Conservation (phyloP, 1,140 invertebrate genomes). For the Pygmarrhopalites habei region DNA sequence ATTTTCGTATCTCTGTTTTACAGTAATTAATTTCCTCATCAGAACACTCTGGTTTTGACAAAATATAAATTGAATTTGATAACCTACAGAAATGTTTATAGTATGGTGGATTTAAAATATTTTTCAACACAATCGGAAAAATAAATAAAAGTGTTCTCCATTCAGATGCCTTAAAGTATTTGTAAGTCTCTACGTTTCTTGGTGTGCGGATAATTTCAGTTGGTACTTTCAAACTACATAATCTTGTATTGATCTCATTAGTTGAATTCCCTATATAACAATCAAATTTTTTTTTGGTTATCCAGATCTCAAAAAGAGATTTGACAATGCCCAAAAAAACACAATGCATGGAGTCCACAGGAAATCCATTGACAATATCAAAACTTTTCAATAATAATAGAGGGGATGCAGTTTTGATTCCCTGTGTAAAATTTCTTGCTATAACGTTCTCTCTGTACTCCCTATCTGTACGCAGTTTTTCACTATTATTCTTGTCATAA, state of each 20-base stretch:
- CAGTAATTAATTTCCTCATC: neutral
- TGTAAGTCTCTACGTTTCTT: neutral
- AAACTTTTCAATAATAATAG: slow-evolving; percentile 34
- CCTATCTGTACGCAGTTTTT: neutral
- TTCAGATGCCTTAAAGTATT: neutral
- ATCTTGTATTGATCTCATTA: slow-evolving; percentile 17
- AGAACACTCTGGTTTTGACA: neutral
- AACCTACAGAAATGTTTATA: neutral
- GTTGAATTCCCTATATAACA: slow-evolving; percentile 22
- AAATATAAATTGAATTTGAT: neutral
- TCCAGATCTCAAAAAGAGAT: slow-evolving; percentile 31
- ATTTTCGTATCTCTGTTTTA: neutral
- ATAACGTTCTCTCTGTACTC: neutral
- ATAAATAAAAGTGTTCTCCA: neutral
- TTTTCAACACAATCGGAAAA: too few relatives aligned
- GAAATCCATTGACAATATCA: too few relatives aligned
- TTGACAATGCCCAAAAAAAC: slow-evolving; percentile 29
- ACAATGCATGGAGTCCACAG: slow-evolving; percentile 39
- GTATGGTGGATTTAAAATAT: too few relatives aligned
- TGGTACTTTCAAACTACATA: neutral
- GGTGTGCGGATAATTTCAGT: neutral
- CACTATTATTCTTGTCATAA: neutral
- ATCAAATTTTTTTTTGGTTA: slow-evolving; percentile 20
- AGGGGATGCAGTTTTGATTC: slow-evolving; percentile 31
- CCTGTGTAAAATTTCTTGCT: slow-evolving; percentile 1